A percentile compares a stretch with the other conserved stretches of the same genome.
Conservation (phyloP, 2,888 invertebrate genomes). For the Ornithoptera priamus region DNA sequence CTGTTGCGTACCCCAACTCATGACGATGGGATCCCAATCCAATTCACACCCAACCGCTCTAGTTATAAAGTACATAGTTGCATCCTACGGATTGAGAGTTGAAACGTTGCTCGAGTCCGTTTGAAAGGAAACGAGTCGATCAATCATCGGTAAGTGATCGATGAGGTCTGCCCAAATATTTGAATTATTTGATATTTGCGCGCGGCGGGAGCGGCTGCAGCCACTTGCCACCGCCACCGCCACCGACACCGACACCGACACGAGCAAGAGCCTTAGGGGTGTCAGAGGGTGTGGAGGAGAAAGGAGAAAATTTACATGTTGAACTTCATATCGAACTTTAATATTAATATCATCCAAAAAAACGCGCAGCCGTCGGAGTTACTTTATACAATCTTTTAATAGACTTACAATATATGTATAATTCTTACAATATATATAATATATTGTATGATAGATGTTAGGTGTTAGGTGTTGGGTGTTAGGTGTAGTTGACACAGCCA, state of each 20-base stretch:
- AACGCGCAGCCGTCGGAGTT: too few relatives aligned
- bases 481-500: too few relatives aligned
- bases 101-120: conserved; percentile 35
- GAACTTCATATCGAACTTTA: conserved; percentile 32
- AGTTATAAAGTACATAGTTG: conserved; percentile 33
- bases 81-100: conserved; percentile 29
- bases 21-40: background rate
- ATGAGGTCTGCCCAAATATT: conserved; percentile 75
- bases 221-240: conserved; percentile 39
- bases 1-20: conserved; percentile 38
- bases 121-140: conserved; percentile 55
- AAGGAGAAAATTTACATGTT: conserved; percentile 37
- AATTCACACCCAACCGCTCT: conserved; percentile 34
- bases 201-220: conserved; percentile 40
- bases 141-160: conserved; percentile 76
- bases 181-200: conserved; percentile 69
- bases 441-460: too few relatives aligned
- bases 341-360: conserved; percentile 1
- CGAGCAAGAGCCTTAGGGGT: too few relatives aligned
- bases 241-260: conserved; percentile 39
- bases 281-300: conserved; percentile 22
- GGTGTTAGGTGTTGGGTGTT: too few relatives aligned
- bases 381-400: too few relatives aligned
- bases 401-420: too few relatives aligned
- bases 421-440: too few relatives aligned